phyloP scores from a whole-genome alignment of 1,140 invertebrate species.

The Drosophila melanica region DNA sequence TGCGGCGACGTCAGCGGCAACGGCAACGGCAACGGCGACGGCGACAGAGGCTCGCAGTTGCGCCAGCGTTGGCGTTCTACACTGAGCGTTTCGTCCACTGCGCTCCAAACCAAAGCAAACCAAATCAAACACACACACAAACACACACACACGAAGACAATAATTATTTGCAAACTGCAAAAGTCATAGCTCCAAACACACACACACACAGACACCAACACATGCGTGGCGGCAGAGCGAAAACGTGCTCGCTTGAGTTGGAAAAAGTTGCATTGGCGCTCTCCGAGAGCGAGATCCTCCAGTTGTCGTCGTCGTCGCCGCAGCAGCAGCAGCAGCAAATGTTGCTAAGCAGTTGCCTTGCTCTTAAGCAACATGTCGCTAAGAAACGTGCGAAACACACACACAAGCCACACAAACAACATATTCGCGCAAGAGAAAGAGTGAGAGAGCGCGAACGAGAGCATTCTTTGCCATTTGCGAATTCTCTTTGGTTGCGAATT shows the following conservation, averaged over 20 bases:
- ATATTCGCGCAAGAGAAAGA: not conserved
- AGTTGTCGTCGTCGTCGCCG: constrained; percentile 6
- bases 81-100: constrained; percentile 47
- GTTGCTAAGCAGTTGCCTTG: constrained; percentile 27
- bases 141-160: constrained; percentile 19
- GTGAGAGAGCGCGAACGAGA: constrained; percentile 1
- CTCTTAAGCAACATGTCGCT: constrained; percentile 43
- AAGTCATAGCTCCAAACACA: constrained; percentile 40
- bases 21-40: constrained; percentile 27
- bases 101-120: constrained; percentile 77
- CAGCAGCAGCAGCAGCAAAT: constrained; percentile 19
- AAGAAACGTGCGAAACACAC: not conserved
- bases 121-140: constrained; percentile 65
- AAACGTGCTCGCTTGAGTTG: constrained; percentile 31
- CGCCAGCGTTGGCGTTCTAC: constrained; percentile 8
- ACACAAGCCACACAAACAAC: constrained; percentile 2
- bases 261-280: constrained; percentile 41
- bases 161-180: constrained; percentile 49
- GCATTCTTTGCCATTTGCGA: constrained; percentile 50
- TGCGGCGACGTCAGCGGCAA: constrained; percentile 35
- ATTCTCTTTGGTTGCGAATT: constrained; percentile 59
- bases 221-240: constrained; percentile 32
- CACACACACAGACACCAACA: constrained; percentile 19
- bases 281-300: constrained; percentile 50
- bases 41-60: constrained; percentile 6